Percentiles rank a stretch among this genome's conserved stretches.
Evolutionary conservation across 1,140 invertebrate species (phyloP).

Genomic region (Anthonomus grandis): DNA sequence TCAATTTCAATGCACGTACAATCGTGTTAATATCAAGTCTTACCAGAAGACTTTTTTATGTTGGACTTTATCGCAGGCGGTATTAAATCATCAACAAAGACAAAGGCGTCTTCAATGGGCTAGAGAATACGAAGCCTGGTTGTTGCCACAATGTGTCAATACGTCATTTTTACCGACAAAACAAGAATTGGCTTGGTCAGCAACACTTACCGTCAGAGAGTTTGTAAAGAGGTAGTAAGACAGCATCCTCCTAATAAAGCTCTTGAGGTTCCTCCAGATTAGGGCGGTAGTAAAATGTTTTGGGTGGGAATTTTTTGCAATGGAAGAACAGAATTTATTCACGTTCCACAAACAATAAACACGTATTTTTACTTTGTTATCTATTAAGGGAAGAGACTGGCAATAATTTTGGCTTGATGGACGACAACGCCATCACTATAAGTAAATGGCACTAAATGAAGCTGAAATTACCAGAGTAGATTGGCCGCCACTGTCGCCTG

Average conservation of each 20-base stretch:
- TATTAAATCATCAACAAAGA: too few relatives aligned
- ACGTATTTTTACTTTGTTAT: not conserved
- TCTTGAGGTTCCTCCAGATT: not conserved
- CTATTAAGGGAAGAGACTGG: slow-evolving; percentile 4
- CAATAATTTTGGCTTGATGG: slow-evolving; percentile 7
- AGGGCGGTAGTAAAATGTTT: not conserved
- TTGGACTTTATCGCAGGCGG: too few relatives aligned
- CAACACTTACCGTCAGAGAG: not conserved
- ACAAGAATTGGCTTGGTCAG: not conserved
- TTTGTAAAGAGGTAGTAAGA: not conserved
- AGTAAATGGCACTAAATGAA: slow-evolving; percentile 7
- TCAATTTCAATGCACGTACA: too few relatives aligned
- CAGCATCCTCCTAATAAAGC: not conserved
- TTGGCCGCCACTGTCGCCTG: slow-evolving; percentile 14
- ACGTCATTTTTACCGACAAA: not conserved
- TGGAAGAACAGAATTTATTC: not conserved
- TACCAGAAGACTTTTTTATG: too few relatives aligned
- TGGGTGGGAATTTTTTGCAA: not conserved
- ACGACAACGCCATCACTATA: slow-evolving; percentile 7
- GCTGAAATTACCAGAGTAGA: slow-evolving; percentile 8
- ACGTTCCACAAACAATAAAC: not conserved
- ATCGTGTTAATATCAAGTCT: too few relatives aligned
- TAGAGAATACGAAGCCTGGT: not conserved
- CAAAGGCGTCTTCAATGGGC: too few relatives aligned
- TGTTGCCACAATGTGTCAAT: not conserved